A percentile compares a stretch with the other conserved stretches of the same genome.
These are phyloP conservation scores for Hyles euphorbiae DNA, from an alignment of 1,140 invertebrate genomes.

Conservation along the genomic window DNA sequence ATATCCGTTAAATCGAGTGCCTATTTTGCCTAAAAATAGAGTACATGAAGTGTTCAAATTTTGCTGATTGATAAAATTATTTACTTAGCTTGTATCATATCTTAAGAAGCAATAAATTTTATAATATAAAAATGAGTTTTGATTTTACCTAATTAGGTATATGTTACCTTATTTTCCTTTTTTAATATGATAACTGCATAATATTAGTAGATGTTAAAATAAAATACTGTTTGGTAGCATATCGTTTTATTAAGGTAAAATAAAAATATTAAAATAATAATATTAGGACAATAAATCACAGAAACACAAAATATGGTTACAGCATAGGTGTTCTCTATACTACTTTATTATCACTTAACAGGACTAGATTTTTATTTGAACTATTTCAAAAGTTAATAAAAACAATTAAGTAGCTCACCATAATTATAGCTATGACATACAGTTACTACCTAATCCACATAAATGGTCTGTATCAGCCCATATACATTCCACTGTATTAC, in stretches of 20 bases:
- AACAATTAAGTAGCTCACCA: too few relatives aligned
- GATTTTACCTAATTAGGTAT: too few relatives aligned
- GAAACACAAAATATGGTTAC: too few relatives aligned
- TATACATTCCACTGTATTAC: too few relatives aligned
- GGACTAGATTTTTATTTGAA: constrained; percentile 17
- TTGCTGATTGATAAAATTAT: constrained; percentile 10
- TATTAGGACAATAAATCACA: constrained; percentile 2
- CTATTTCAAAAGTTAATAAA: not conserved
- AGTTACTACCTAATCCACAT: too few relatives aligned
- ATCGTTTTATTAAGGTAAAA: constrained; percentile 1
- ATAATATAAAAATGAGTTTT: constrained; percentile 12
- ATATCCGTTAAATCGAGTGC: constrained; percentile 7
- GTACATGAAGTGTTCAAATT: constrained; percentile 18
- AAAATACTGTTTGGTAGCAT: not conserved
- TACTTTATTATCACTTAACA: constrained; percentile 23
- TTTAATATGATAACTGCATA: too few relatives aligned
- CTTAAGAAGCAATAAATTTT: constrained; percentile 25
- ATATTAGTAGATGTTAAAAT: too few relatives aligned
- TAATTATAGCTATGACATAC: constrained; percentile 4
- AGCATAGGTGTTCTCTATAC: constrained; percentile 3
- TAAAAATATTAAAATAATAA: constrained; percentile 5
- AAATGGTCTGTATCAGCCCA: too few relatives aligned
- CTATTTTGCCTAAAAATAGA: constrained; percentile 20
- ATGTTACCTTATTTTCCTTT: too few relatives aligned
- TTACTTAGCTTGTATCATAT: constrained; percentile 2